Evolutionary conservation across 2,113 vertebrate species (phyloP).

Genomic region (Bos javanicus): DNA sequence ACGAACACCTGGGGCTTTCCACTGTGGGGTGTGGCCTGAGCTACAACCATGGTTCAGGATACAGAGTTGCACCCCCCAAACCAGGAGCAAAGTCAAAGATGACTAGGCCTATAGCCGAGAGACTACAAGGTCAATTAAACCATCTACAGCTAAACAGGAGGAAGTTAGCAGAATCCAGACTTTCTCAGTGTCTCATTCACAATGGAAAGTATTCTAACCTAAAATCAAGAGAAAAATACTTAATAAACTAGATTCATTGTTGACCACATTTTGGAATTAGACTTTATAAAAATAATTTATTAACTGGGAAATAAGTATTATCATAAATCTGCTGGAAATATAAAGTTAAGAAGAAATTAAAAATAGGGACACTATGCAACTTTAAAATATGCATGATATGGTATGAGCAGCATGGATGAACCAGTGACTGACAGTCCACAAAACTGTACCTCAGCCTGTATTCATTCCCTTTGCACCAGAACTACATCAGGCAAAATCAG

Average conservation of each 20-base stretch:
- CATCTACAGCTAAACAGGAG: neutral
- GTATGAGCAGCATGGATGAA: neutral
- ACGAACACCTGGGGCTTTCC: neutral
- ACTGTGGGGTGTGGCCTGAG: neutral
- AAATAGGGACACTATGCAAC: neutral
- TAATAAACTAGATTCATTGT: neutral
- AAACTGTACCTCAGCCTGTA: neutral
- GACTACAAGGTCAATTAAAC: too few relatives aligned
- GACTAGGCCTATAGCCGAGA: neutral
- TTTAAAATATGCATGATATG: neutral
- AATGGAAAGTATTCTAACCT: fast-evolving
- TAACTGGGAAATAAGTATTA: neutral
- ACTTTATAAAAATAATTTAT: neutral
- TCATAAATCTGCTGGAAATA: neutral
- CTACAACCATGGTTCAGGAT: neutral
- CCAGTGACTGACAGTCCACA: neutral
- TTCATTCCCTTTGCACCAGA: too few relatives aligned
- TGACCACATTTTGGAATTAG: neutral
- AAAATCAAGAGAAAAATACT: neutral
- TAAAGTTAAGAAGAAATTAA: neutral
- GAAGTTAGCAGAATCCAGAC: neutral
- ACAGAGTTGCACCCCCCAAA: neutral
- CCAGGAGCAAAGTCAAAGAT: neutral
- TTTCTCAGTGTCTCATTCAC: neutral
- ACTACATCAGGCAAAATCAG: neutral